Conservation (phyloP, 2,797 vertebrate species). For the Monodelphis domestica region DNA sequence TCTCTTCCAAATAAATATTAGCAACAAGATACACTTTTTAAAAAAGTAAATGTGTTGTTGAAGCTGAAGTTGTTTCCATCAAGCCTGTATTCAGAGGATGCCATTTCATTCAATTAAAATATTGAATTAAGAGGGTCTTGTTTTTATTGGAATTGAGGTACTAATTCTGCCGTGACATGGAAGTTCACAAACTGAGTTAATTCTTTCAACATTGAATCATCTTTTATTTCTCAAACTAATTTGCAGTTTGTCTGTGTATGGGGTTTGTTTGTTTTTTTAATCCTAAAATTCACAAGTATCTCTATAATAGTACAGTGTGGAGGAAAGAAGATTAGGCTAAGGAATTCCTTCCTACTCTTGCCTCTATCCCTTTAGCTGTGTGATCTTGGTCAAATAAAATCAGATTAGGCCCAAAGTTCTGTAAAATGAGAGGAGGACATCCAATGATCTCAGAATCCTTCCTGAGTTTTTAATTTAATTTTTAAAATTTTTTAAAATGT, state of each 20-base stretch:
- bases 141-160: background rate
- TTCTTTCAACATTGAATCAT: background rate
- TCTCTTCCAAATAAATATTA: slow-evolving; percentile 26
- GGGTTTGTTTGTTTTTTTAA: background rate
- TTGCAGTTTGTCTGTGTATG: background rate
- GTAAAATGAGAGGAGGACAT: background rate
- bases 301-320: background rate
- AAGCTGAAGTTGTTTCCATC: slow-evolving; percentile 43
- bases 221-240: background rate
- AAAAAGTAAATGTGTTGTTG: background rate
- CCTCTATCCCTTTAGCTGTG: background rate
- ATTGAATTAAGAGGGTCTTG: background rate
- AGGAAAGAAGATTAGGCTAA: background rate
- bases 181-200: background rate
- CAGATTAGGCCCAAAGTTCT: background rate
- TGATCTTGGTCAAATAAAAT: background rate
- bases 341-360: background rate
- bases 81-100: background rate
- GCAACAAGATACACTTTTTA: background rate
- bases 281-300: background rate
- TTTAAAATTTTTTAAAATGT: too few species aligned
- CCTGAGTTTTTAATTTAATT: too few species aligned
- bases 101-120: slow-evolving; percentile 31
- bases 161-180: background rate
- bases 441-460: background rate